Conservation (phyloP, 2,888 invertebrate genomes). For the Drosophila vallismaia region DNA sequence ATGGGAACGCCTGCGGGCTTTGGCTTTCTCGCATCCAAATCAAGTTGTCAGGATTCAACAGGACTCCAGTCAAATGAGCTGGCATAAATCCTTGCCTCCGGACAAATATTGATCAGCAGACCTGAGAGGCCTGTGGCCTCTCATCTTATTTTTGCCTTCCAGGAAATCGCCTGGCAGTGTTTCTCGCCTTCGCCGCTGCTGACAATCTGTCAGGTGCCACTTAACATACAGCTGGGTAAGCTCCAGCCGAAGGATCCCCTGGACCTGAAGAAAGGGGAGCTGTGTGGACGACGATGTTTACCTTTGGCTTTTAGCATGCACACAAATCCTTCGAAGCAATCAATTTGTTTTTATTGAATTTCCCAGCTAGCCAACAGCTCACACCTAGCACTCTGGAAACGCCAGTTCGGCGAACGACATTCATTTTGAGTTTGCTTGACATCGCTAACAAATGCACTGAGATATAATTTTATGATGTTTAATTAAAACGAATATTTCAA, state of each 20-base stretch:
- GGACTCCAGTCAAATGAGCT: slow-evolving; percentile 60
- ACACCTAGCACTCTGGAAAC: slow-evolving; percentile 17
- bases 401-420: slow-evolving; percentile 55
- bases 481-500: background rate
- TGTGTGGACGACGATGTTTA: slow-evolving; percentile 50
- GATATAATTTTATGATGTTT: background rate
- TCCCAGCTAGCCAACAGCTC: slow-evolving; percentile 37
- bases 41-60: slow-evolving; percentile 57
- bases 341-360: slow-evolving; percentile 79
- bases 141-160: slow-evolving; percentile 8
- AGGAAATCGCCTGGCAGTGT: slow-evolving; percentile 41
- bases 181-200: slow-evolving; percentile 49
- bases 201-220: slow-evolving; percentile 66
- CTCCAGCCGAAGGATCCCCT: background rate
- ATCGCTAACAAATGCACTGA: slow-evolving; percentile 39
- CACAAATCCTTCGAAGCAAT: slow-evolving; percentile 70
- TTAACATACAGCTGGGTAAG: slow-evolving; percentile 59
- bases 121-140: slow-evolving; percentile 13
- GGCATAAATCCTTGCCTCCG: slow-evolving; percentile 57
- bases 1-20: slow-evolving; percentile 9
- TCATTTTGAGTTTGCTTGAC: slow-evolving; percentile 59
- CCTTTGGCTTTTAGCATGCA: slow-evolving; percentile 60
- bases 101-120: slow-evolving; percentile 32
- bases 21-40: slow-evolving; percentile 48
- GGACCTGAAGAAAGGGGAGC: slow-evolving; percentile 9